These are phyloP conservation scores for Hippocampus zosterae DNA, from an alignment of 2,113 vertebrate genomes.

Conservation along the genomic window DNA sequence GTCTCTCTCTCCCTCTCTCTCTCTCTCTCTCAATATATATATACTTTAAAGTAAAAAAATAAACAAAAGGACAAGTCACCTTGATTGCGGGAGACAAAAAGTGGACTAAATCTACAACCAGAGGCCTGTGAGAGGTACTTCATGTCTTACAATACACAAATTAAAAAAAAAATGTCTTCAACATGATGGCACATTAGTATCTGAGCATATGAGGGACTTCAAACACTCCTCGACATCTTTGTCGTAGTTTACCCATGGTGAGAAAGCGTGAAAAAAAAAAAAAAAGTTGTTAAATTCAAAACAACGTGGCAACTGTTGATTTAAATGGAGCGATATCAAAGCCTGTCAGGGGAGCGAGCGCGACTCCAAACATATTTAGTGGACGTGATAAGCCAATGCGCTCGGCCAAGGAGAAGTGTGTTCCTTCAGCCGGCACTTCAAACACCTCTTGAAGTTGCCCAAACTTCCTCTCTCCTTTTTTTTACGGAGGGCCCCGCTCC, in stretches of 20 bases:
- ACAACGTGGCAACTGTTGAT: constrained; percentile 35
- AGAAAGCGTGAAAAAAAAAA: constrained; percentile 41
- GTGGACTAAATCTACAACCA: constrained; percentile 58
- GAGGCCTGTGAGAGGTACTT: constrained; percentile 68
- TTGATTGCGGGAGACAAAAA: constrained; percentile 56
- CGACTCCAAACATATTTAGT: constrained; percentile 28
- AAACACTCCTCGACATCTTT: constrained; percentile 27
- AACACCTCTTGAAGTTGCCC: constrained; percentile 54
- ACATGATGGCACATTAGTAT: constrained; percentile 64
- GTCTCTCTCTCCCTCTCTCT: no score
- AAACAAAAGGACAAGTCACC: constrained; percentile 53
- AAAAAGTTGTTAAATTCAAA: constrained; percentile 47
- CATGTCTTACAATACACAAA: constrained; percentile 64
- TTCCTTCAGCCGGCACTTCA: constrained; percentile 56
- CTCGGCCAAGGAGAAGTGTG: constrained; percentile 39
- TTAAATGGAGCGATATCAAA: constrained; percentile 43
- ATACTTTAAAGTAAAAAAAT: constrained; percentile 46
- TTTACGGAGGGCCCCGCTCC: constrained; percentile 51
- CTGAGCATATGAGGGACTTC: constrained; percentile 47
- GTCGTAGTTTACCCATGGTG: constrained; percentile 26
- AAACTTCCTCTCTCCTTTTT: constrained; percentile 53
- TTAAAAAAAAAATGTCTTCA: constrained; percentile 52
- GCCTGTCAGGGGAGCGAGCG: constrained; percentile 31
- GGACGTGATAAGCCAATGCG: constrained; percentile 47
- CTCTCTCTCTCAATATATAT: constrained; percentile 51